phyloP scores from a whole-genome alignment of 2,888 invertebrate genomes.

The Ditula angustiorana region DNA sequence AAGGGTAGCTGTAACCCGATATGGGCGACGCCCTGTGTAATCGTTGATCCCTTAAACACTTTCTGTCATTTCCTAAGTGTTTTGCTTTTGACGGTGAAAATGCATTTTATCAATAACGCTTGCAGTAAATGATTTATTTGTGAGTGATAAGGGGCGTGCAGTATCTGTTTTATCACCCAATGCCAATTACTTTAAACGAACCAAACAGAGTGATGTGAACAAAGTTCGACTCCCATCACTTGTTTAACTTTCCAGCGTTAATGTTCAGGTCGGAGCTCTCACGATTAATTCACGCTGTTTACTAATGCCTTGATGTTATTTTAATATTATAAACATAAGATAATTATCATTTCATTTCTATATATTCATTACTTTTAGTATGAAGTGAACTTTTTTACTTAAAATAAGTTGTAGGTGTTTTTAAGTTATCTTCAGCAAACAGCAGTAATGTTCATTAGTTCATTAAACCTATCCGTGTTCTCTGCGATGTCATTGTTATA shows the following conservation, averaged over 20 bases:
- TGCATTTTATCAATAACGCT: constrained; percentile 55
- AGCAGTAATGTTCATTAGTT: constrained; percentile 21
- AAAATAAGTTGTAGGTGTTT: constrained; percentile 8
- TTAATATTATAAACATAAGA: constrained; percentile 51
- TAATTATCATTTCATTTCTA: constrained; percentile 48
- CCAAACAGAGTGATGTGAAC: constrained; percentile 11
- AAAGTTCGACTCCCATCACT: constrained; percentile 36
- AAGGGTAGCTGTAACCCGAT: constrained; percentile 76
- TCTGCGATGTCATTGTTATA: neutral
- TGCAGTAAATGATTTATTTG: constrained; percentile 35
- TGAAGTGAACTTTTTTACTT: neutral
- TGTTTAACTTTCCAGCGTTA: constrained; percentile 36
- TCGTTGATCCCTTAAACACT: constrained; percentile 55
- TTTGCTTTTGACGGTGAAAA: constrained; percentile 61
- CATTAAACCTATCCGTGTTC: constrained; percentile 8
- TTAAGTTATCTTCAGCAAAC: constrained; percentile 40
- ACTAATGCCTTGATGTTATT: constrained; percentile 53
- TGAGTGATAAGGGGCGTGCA: constrained; percentile 23
- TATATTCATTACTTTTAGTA: neutral
- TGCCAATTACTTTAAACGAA: constrained; percentile 16
- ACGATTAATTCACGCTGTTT: constrained; percentile 63
- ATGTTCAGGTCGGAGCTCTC: constrained; percentile 49
- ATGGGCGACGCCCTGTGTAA: constrained; percentile 69
- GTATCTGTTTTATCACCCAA: constrained; percentile 14
- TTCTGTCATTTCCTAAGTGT: constrained; percentile 82